Percentiles rank a stretch among this genome's conserved stretches.
These are phyloP conservation scores for Melanostigma gelatinosum DNA, from an alignment of 2,113 vertebrate genomes.

Conservation along the genomic window DNA sequence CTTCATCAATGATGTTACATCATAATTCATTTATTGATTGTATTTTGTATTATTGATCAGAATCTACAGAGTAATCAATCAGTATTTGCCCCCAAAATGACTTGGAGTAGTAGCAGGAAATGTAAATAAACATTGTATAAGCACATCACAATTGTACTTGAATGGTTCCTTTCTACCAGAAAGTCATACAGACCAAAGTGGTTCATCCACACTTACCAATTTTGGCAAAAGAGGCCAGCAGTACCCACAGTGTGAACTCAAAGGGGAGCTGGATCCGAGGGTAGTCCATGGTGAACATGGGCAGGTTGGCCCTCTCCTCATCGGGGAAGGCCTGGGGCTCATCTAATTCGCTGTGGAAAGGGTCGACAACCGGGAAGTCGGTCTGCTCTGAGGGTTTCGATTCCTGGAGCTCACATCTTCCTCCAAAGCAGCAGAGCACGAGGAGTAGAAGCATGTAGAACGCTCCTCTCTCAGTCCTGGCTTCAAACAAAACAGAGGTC, in stretches of 20 bases:
- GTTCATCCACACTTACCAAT: constrained; percentile 85
- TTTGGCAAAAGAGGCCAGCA: constrained; percentile 94
- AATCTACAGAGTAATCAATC: neutral
- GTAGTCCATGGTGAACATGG: constrained; percentile 91
- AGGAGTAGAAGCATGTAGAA: constrained; percentile 28
- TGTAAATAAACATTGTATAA: neutral
- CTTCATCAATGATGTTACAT: too few species aligned
- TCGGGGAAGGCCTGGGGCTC: constrained; percentile 61
- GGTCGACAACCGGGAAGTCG: neutral
- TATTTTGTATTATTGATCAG: neutral
- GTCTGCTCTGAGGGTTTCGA: neutral
- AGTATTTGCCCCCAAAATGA: neutral
- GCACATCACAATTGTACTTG: neutral
- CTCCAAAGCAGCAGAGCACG: constrained; percentile 29
- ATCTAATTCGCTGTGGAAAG: neutral
- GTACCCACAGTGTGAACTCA: constrained; percentile 95
- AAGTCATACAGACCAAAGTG: neutral
- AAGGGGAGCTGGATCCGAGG: constrained; percentile 92
- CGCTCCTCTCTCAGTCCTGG: neutral
- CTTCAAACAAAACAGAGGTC: neutral
- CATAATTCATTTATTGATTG: too few species aligned
- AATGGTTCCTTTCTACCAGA: neutral
- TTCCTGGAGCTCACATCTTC: constrained; percentile 39
- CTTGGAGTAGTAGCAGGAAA: neutral
- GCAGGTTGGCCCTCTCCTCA: constrained; percentile 76